These are phyloP conservation scores for Platorchestia sp. DNA, from an alignment of 1,140 invertebrate genomes.

Conservation along the genomic window DNA sequence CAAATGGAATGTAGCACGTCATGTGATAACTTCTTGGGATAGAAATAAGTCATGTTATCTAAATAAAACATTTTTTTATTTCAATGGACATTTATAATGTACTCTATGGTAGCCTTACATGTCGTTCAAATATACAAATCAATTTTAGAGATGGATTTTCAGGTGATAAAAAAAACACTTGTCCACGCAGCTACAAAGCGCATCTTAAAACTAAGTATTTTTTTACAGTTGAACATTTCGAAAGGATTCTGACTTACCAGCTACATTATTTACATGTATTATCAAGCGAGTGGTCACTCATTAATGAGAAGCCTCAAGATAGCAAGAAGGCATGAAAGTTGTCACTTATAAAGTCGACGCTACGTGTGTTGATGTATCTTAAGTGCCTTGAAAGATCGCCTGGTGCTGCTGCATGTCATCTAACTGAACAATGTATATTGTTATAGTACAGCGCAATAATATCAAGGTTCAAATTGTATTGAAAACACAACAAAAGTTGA, in stretches of 20 bases:
- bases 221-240: slow-evolving; percentile 55
- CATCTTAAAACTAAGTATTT: slow-evolving; percentile 22
- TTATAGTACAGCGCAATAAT: background rate
- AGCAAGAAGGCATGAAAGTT: background rate
- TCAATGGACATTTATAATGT: slow-evolving; percentile 53
- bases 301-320: background rate
- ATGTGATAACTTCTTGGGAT: background rate
- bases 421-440: background rate
- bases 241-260: slow-evolving; percentile 36
- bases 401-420: background rate
- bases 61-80: slow-evolving; percentile 55
- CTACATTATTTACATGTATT: slow-evolving; percentile 51
- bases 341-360: background rate
- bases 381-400: background rate
- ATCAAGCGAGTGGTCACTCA: slow-evolving; percentile 51
- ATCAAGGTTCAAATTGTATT: background rate
- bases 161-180: slow-evolving; percentile 14
- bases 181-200: slow-evolving; percentile 43
- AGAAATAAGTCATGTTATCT: slow-evolving; percentile 15
- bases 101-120: slow-evolving; percentile 37
- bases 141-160: slow-evolving; percentile 25
- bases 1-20: background rate
- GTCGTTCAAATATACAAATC: slow-evolving; percentile 50
- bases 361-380: background rate
- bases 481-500: background rate